A percentile compares a stretch with the other conserved stretches of the same genome.
These are phyloP conservation scores for Pluvianellus socialis DNA, from an alignment of 2,113 vertebrate genomes.

Conservation along the genomic window DNA sequence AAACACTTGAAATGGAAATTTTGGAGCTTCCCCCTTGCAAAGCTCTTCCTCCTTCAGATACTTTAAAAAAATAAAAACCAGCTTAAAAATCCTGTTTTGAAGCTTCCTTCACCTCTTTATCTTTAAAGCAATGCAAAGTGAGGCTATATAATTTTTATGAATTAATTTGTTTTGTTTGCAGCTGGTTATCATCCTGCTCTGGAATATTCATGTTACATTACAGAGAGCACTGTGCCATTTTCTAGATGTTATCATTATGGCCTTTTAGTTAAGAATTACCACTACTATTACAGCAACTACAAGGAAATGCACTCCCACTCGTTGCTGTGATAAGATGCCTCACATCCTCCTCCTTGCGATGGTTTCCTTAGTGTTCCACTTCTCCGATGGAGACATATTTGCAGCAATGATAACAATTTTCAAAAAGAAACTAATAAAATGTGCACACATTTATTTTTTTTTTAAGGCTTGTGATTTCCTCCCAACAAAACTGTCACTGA, in stretches of 20 bases:
- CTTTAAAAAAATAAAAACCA: neutral
- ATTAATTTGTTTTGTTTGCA: conserved; percentile 20
- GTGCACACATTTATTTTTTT: neutral
- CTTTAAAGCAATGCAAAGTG: neutral
- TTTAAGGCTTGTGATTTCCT: conserved; percentile 32
- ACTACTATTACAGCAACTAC: neutral
- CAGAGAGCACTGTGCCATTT: neutral
- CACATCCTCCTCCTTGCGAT: neutral
- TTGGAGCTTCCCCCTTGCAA: neutral
- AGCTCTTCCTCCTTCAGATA: conserved; percentile 1
- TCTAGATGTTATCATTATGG: conserved; percentile 1
- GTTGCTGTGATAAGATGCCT: conserved; percentile 14
- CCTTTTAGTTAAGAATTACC: conserved; percentile 30
- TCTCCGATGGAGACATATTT: neutral
- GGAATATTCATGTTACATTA: neutral
- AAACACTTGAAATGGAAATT: conserved; percentile 20
- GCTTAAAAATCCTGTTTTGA: conserved; percentile 1
- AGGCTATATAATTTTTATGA: neutral
- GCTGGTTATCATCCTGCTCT: neutral
- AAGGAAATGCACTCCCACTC: conserved; percentile 42
- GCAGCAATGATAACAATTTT: neutral
- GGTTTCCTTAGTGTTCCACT: neutral
- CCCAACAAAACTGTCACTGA: conserved; percentile 36
- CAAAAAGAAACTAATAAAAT: conserved; percentile 42
- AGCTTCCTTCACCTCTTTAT: neutral